Evolutionary conservation across 2,113 vertebrate genomes (phyloP).

Genomic region (Dolichotis patagonum): DNA sequence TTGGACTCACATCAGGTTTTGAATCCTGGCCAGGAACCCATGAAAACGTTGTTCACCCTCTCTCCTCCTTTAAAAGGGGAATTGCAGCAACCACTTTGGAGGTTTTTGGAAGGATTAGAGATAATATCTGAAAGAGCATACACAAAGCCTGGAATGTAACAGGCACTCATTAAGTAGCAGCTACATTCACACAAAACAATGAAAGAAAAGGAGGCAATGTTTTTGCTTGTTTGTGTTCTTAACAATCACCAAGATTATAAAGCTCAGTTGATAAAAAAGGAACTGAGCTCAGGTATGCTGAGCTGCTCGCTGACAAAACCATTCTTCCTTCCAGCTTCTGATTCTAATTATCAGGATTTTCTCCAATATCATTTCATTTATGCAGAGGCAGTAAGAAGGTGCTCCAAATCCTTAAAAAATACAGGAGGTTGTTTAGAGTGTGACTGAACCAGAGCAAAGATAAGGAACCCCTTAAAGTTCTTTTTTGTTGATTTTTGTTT

Average conservation of each 20-base stretch:
- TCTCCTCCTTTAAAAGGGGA: background rate
- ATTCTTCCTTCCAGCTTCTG: background rate
- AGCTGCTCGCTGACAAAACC: background rate
- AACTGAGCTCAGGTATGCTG: background rate
- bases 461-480: background rate
- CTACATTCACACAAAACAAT: background rate
- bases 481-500: too few species aligned
- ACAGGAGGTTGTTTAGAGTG: background rate
- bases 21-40: background rate
- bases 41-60: background rate
- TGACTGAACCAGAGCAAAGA: background rate
- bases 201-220: background rate
- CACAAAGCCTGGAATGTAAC: background rate
- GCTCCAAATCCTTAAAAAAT: background rate
- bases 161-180: background rate
- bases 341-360: background rate
- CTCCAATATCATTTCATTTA: background rate
- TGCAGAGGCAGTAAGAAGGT: background rate
- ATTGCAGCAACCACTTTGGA: background rate
- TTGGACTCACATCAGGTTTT: background rate
- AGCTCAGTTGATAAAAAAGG: conserved; percentile 13
- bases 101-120: background rate
- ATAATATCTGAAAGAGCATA: background rate
- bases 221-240: conserved; percentile 37
- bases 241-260: background rate